Evolutionary conservation across 1,140 invertebrate genomes (phyloP), one percentile per base, ranked within the genome.

Genomic region (Andricus grossulariae): DNA sequence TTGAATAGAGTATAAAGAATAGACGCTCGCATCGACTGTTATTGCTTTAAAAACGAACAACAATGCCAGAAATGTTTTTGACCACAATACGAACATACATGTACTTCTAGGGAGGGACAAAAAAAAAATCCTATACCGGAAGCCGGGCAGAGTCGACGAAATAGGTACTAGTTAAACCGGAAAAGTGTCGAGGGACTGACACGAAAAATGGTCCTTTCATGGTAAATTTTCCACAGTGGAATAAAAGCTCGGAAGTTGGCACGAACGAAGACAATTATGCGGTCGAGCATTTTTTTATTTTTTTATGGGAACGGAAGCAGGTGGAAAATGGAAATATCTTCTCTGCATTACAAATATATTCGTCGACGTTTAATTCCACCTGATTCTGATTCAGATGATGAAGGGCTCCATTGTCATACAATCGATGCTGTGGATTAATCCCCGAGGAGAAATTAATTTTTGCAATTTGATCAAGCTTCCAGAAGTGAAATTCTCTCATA

Each of bases 171-270:
- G 25, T 66, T 66, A 66, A 60, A 60, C 57, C 57, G 57, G 57
- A 60, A 66, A 66, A 66, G 60, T 66, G 60, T 66, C 25, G 25
- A 66, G 57, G 57, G 57, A 66, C 57, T 39, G 57, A 66, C 25
- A 45, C 60, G 60, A 66, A 66, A 66, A 66, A 66, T 66, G 60
- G 60, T 66, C 60, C 60, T 21, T 66, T 66, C 60, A 66, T 66
- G 60, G 15, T 66, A 66, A 66, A 66, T 66, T 66, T 66, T 66
- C 60, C 60, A 66, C 60, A 66, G 25, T 66, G 60, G 60, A 66
- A 66, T 66, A 66, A 66, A 66, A 66, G 60, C 60, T 66, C 60
- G 60, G 60, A 66, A 66, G 60, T 66, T 66, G 60, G 60, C 60
- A 15, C 60, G 25, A 66, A 66, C 60, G 60, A 39, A 66, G 60